These are phyloP conservation scores for Indri indri DNA, from an alignment of 2,113 vertebrate species.

Conservation along the genomic window DNA sequence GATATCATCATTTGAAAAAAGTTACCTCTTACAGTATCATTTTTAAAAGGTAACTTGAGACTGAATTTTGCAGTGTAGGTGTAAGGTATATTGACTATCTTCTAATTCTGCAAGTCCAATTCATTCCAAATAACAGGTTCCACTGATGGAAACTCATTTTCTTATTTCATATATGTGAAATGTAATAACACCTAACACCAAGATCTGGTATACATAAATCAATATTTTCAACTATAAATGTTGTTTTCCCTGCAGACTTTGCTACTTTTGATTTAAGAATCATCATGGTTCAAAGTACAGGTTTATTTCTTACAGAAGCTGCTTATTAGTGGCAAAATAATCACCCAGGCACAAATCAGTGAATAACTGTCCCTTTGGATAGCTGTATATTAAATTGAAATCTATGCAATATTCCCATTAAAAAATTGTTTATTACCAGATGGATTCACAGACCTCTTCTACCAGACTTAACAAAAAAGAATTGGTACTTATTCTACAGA, in stretches of 20 bases:
- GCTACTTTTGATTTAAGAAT: constrained; percentile 69
- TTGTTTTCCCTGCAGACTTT: constrained; percentile 60
- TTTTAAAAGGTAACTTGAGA: constrained; percentile 37
- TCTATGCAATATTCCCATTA: neutral
- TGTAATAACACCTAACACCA: constrained; percentile 59
- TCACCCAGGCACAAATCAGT: neutral
- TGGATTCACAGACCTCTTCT: too few relatives aligned
- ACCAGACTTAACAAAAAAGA: too few relatives aligned
- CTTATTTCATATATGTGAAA: constrained; percentile 75
- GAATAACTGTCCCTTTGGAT: neutral
- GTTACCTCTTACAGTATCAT: constrained; percentile 30
- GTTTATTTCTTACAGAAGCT: constrained; percentile 53
- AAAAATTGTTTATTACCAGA: too few relatives aligned
- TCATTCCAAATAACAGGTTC: constrained; percentile 69
- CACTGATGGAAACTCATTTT: constrained; percentile 69
- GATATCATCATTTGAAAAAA: constrained; percentile 53
- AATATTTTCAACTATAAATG: constrained; percentile 70
- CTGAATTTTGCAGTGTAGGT: constrained; percentile 47
- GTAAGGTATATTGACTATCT: constrained; percentile 42
- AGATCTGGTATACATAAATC: constrained; percentile 61
- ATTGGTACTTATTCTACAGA: too few relatives aligned
- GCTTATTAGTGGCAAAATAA: constrained; percentile 51
- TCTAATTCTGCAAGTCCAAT: constrained; percentile 67
- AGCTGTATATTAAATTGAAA: neutral
- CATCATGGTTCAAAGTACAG: constrained; percentile 45